Conservation (phyloP, 2,113 vertebrate species). For the Baryphthengus martii region DNA sequence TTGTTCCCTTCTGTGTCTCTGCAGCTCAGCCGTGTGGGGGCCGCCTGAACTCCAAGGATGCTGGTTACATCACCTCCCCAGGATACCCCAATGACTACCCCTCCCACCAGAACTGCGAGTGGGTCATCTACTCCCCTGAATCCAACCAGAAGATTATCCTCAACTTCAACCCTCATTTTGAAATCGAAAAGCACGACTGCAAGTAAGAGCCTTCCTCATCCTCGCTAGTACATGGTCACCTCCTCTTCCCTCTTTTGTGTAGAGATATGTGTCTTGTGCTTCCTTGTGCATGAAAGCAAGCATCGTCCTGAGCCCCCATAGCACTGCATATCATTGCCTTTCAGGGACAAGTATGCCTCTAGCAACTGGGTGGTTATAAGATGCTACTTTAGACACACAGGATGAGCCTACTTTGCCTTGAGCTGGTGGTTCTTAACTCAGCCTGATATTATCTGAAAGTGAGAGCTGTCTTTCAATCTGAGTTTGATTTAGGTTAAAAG, state of each 20-base stretch:
- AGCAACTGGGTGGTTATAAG: background rate
- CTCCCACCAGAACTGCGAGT: constrained; percentile 94
- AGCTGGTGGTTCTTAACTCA: background rate
- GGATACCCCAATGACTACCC: constrained; percentile 98
- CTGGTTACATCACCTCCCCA: constrained; percentile 95
- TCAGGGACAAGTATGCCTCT: background rate
- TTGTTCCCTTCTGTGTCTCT: constrained; percentile 51
- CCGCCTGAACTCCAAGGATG: constrained; percentile 87
- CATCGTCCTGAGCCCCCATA: background rate
- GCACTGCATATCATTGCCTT: background rate
- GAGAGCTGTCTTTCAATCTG: background rate
- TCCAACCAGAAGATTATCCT: constrained; percentile 93
- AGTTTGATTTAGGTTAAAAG: background rate
- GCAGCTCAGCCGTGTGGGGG: constrained; percentile 83
- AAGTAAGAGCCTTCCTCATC: constrained; percentile 77
- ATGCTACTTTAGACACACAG: background rate
- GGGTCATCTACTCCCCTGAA: constrained; percentile 92
- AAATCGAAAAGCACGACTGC: constrained; percentile 97
- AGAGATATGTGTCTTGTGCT: background rate
- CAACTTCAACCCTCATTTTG: constrained; percentile 99
- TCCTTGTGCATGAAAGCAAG: background rate
- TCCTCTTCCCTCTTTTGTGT: background rate
- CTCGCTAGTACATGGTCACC: background rate
- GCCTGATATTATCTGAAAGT: background rate
- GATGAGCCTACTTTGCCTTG: background rate